Evolutionary conservation across 2,113 vertebrate species (phyloP).

Genomic region (Sula dactylatra): DNA sequence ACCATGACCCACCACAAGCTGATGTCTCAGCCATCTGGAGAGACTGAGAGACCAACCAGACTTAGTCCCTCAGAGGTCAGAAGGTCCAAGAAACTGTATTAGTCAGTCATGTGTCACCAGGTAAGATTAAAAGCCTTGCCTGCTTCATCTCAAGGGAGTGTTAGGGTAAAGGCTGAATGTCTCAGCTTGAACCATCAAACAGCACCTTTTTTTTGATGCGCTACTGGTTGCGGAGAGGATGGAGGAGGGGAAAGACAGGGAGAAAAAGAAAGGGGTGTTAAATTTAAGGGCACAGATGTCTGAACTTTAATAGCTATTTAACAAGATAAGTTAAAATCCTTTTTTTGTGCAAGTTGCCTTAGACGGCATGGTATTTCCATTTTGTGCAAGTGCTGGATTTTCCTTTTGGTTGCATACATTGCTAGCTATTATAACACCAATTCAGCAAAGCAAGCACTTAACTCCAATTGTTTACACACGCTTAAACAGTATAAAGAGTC

Average conservation of each 20-base stretch:
- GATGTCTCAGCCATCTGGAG: constrained; percentile 13
- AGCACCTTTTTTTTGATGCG: constrained; percentile 38
- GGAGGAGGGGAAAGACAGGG: neutral
- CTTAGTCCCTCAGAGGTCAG: constrained; percentile 24
- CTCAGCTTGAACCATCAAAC: constrained; percentile 36
- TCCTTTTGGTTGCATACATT: neutral
- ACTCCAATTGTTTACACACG: neutral
- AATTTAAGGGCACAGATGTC: neutral
- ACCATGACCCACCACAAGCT: neutral
- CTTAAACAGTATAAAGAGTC: neutral
- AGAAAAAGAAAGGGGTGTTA: neutral
- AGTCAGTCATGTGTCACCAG: constrained; percentile 55
- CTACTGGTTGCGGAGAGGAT: constrained; percentile 44
- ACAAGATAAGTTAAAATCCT: neutral
- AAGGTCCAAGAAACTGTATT: constrained; percentile 56
- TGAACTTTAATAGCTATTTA: neutral
- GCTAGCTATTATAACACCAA: neutral
- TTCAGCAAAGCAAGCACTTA: neutral
- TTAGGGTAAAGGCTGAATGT: neutral
- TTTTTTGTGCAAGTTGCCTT: neutral
- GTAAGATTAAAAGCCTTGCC: constrained; percentile 48
- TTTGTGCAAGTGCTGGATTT: neutral
- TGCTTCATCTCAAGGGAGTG: constrained; percentile 35
- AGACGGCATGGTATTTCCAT: neutral
- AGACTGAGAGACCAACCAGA: neutral